Evolutionary conservation across 2,888 invertebrate species (phyloP).

Genomic region (Drosophila anomelani): DNA sequence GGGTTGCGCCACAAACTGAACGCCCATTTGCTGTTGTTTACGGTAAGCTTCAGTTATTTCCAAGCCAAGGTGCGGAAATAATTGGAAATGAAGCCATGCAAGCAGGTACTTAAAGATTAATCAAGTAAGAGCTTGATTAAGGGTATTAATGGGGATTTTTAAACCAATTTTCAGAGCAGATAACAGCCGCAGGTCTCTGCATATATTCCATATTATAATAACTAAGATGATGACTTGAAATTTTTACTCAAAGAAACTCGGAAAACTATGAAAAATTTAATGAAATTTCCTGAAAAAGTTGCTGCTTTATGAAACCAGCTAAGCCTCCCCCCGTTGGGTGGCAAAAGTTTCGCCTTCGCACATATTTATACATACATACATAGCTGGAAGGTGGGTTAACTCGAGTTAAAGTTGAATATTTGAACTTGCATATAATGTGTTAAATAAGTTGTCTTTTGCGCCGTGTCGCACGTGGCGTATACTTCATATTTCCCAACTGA

Average conservation of each 20-base stretch:
- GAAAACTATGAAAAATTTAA: conserved; percentile 18
- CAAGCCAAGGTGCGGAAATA: neutral
- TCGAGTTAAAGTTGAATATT: conserved; percentile 36
- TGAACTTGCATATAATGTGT: conserved; percentile 41
- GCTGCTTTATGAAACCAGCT: neutral
- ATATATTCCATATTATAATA: neutral
- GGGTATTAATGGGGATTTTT: neutral
- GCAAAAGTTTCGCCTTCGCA: conserved; percentile 9
- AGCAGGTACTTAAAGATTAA: neutral
- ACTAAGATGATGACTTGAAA: neutral
- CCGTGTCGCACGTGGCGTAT: conserved; percentile 38
- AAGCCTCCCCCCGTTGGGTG: neutral
- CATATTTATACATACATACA: neutral
- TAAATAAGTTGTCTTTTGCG: conserved; percentile 37
- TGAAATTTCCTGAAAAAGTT: conserved; percentile 5
- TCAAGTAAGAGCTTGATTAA: neutral
- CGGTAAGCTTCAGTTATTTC: neutral
- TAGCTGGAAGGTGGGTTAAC: conserved; percentile 3
- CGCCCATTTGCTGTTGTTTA: neutral
- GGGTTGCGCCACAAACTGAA: neutral
- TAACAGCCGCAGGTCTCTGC: neutral
- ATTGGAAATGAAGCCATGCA: neutral
- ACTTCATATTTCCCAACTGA: conserved; percentile 44
- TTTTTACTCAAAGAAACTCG: neutral
- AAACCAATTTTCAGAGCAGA: neutral